phyloP scores from a whole-genome alignment of 2,888 invertebrate genomes.

The Caenorhabditis imperialis region DNA sequence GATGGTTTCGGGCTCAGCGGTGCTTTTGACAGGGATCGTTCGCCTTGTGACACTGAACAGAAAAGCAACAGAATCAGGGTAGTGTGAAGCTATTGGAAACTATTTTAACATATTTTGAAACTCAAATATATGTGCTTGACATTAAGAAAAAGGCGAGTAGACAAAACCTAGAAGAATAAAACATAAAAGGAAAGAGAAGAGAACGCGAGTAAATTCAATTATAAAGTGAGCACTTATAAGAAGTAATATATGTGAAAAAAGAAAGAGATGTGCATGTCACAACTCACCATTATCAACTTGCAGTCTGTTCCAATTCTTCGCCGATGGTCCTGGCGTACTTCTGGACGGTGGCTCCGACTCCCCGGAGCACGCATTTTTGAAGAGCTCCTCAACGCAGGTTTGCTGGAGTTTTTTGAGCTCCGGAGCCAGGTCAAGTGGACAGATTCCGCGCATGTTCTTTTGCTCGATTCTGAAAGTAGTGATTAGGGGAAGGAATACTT shows the following conservation, averaged over 20 bases:
- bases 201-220: constrained; percentile 45
- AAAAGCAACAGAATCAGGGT: constrained; percentile 29
- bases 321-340: constrained; percentile 57
- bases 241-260: constrained; percentile 21
- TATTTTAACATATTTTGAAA: too few relatives aligned
- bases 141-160: background rate
- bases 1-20: constrained; percentile 78
- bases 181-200: constrained; percentile 1
- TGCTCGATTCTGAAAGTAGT: constrained; percentile 70
- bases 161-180: too few relatives aligned
- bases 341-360: constrained; percentile 64
- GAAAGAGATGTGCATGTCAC: constrained; percentile 26
- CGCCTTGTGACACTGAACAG: constrained; percentile 69
- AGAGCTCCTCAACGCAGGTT: constrained; percentile 78
- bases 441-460: constrained; percentile 80
- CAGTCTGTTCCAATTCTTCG: constrained; percentile 64
- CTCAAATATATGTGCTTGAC: too few relatives aligned
- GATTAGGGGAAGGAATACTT: background rate
- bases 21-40: constrained; percentile 67
- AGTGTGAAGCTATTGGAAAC: background rate
- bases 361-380: constrained; percentile 66
- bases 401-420: constrained; percentile 81
- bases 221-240: constrained; percentile 44
- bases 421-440: constrained; percentile 81
- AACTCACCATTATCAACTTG: constrained; percentile 72